These are phyloP conservation scores for Phalacrocorax aristotelis DNA, from an alignment of 2,113 vertebrate species.

Conservation along the genomic window DNA sequence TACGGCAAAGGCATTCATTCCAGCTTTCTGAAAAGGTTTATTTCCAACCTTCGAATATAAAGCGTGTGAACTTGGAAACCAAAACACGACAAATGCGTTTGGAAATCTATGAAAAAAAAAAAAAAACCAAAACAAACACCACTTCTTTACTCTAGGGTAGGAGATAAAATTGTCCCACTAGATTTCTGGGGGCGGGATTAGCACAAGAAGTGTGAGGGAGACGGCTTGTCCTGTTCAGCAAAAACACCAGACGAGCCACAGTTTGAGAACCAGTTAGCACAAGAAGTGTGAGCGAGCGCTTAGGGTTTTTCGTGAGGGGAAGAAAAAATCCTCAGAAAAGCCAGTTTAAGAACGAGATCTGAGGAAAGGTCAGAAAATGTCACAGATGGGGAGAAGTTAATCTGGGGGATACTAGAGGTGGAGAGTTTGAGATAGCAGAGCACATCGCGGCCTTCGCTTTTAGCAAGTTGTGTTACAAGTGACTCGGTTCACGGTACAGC, in stretches of 20 bases:
- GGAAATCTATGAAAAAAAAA: not conserved
- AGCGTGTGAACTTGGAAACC: not conserved
- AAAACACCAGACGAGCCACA: not conserved
- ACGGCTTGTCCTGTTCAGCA: not conserved
- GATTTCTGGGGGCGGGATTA: not conserved
- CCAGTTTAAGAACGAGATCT: not conserved
- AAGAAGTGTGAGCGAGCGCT: not conserved
- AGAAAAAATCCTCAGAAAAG: not conserved
- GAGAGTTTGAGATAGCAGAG: not conserved
- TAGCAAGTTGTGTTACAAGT: not conserved
- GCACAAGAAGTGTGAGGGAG: not conserved
- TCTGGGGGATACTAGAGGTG: not conserved
- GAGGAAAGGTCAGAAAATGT: not conserved
- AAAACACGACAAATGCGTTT: not conserved
- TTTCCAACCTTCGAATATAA: not conserved
- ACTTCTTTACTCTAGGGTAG: not conserved
- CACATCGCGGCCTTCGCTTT: not conserved
- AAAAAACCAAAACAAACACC: no score
- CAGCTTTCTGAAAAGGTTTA: constrained; percentile 14
- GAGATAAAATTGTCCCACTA: not conserved
- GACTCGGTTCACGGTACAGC: not conserved
- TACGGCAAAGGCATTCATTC: not conserved
- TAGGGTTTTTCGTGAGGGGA: not conserved
- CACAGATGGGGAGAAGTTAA: not conserved
- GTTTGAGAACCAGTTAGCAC: not conserved